phyloP scores from a whole-genome alignment of 2,797 vertebrate species.

The Bryconaethiops microstoma region DNA sequence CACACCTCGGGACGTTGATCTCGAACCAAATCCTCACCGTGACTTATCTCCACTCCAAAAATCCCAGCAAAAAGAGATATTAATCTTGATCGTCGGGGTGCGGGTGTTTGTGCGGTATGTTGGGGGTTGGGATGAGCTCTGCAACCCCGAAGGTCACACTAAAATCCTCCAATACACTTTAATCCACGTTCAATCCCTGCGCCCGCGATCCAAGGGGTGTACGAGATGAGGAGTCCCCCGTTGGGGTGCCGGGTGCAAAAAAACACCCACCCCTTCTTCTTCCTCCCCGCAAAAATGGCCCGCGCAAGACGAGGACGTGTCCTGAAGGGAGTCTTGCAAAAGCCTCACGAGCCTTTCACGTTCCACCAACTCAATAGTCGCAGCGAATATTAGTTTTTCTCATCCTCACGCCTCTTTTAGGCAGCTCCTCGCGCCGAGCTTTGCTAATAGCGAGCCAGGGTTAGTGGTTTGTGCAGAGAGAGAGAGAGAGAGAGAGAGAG shows the following conservation, averaged over 20 bases:
- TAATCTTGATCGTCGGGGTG: not conserved
- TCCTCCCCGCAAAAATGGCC: not conserved
- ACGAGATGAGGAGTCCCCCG: not conserved
- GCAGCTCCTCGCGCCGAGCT: too few species aligned
- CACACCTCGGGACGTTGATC: not conserved
- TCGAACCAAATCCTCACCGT: not conserved
- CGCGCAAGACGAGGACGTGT: not conserved
- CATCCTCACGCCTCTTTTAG: not conserved
- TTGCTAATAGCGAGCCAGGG: not conserved
- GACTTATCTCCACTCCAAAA: not conserved
- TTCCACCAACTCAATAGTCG: not conserved
- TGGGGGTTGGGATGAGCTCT: not conserved
- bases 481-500: slow-evolving; percentile 1
- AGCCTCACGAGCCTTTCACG: not conserved
- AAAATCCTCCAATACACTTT: not conserved
- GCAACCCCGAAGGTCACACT: not conserved
- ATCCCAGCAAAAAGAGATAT: not conserved
- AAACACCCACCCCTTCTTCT: too few species aligned
- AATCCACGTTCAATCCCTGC: not conserved
- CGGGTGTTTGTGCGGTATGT: not conserved
- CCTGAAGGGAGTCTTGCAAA: not conserved
- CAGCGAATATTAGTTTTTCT: not conserved
- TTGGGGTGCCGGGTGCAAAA: not conserved
- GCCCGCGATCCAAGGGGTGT: not conserved
- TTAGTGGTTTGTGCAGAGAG: not conserved